Percentiles rank a stretch among this genome's conserved stretches.
phyloP scores from a whole-genome alignment of 2,113 vertebrate species.

The Mirounga angustirostris region DNA sequence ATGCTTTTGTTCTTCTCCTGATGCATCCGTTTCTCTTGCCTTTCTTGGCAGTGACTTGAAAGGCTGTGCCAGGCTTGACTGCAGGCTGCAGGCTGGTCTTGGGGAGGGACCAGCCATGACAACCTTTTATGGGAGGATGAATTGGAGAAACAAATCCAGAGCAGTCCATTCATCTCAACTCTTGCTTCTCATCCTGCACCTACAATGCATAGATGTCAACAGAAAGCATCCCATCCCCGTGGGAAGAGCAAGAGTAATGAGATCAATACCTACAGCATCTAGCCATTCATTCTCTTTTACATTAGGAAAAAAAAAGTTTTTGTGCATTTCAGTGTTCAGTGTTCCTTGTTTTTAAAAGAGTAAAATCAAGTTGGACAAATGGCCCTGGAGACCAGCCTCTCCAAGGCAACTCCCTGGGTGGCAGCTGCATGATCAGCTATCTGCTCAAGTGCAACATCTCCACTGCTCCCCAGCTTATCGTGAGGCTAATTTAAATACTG shows the following conservation, averaged over 20 bases:
- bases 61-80: slow-evolving; percentile 61
- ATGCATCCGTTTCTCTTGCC: slow-evolving; percentile 68
- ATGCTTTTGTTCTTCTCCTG: neutral
- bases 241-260: neutral
- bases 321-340: neutral
- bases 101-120: slow-evolving; percentile 53
- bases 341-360: neutral
- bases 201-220: slow-evolving; percentile 71
- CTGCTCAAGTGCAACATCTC: neutral
- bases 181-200: slow-evolving; percentile 75
- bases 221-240: slow-evolving; percentile 28
- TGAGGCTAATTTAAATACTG: neutral
- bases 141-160: slow-evolving; percentile 79
- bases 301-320: neutral
- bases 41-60: slow-evolving; percentile 70
- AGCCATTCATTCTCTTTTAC: neutral
- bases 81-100: slow-evolving; percentile 63
- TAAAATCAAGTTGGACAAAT: neutral
- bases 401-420: neutral
- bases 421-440: neutral
- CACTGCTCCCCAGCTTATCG: rapidly evolving
- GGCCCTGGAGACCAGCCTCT: neutral
- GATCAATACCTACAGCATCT: neutral
- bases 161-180: slow-evolving; percentile 64
- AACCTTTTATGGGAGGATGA: slow-evolving; percentile 73